Evolutionary conservation across 2,113 vertebrate genomes (phyloP).

Genomic region (Mustela nigripes): DNA sequence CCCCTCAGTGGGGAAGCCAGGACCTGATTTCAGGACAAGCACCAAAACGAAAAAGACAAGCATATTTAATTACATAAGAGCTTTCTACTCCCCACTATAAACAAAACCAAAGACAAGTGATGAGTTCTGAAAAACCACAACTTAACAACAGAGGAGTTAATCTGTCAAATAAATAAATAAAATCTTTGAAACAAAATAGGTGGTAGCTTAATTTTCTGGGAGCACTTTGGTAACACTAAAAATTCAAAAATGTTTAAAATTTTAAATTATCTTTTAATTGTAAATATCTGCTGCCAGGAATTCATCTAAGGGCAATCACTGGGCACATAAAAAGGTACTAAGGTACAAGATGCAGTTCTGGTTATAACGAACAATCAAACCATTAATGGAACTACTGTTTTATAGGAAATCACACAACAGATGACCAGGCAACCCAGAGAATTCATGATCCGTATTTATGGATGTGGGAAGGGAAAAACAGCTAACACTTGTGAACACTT

Average conservation of each 20-base stretch:
- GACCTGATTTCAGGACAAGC: not conserved
- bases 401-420: not conserved
- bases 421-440: not conserved
- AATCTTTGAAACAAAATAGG: not conserved
- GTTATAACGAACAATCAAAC: not conserved
- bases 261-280: not conserved
- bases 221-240: not conserved
- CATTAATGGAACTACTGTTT: not conserved
- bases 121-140: not conserved
- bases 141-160: not conserved
- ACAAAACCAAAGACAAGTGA: not conserved
- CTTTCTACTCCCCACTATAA: not conserved
- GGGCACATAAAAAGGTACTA: not conserved
- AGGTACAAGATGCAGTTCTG: not conserved
- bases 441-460: fast-evolving
- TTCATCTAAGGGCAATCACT: too few relatives aligned
- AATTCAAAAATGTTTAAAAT: not conserved
- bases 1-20: not conserved
- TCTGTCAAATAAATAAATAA: too few relatives aligned
- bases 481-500: not conserved
- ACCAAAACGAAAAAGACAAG: not conserved
- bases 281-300: not conserved
- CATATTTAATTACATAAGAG: not conserved
- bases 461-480: not conserved
- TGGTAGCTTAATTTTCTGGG: not conserved